phyloP scores from a whole-genome alignment of 2,888 invertebrate species.

The Phrixothrix hirtus region DNA sequence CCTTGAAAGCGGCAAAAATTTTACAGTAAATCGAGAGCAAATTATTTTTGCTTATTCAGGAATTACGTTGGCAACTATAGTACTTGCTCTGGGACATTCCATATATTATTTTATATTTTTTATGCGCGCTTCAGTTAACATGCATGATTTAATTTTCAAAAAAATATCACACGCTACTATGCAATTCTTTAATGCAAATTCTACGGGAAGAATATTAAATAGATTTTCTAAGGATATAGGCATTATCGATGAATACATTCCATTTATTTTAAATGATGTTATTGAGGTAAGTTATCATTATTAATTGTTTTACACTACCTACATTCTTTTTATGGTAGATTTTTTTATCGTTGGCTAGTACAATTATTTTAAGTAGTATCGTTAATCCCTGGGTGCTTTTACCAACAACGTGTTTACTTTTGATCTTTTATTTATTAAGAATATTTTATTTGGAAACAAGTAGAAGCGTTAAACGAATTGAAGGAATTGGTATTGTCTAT shows the following conservation, averaged over 20 bases:
- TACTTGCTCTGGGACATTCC: conserved; percentile 46
- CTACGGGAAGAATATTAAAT: conserved; percentile 53
- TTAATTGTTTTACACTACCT: background rate
- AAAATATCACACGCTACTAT: conserved; percentile 49
- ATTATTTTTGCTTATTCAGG: conserved; percentile 58
- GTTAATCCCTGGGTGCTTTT: conserved; percentile 69
- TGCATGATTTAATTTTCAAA: conserved; percentile 49
- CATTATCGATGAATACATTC: conserved; percentile 68
- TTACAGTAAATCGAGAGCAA: conserved; percentile 19
- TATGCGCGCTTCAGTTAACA: conserved; percentile 48
- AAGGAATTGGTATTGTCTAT: conserved; percentile 56
- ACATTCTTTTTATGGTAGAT: conserved; percentile 39
- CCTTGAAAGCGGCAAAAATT: background rate
- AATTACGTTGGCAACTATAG: conserved; percentile 56
- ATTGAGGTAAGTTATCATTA: conserved; percentile 42
- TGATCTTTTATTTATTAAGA: conserved; percentile 60
- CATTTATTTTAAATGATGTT: conserved; percentile 50
- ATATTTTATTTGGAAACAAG: conserved; percentile 45
- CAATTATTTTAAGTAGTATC: conserved; percentile 69
- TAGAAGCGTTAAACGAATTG: conserved; percentile 70
- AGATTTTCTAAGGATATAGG: conserved; percentile 57
- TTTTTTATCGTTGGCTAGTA: conserved; percentile 64
- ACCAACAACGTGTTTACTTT: conserved; percentile 65
- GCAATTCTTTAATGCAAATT: conserved; percentile 53
- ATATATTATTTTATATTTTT: conserved; percentile 51